These are phyloP conservation scores for Chesias legatella DNA, from an alignment of 2,888 invertebrate species.

Conservation along the genomic window DNA sequence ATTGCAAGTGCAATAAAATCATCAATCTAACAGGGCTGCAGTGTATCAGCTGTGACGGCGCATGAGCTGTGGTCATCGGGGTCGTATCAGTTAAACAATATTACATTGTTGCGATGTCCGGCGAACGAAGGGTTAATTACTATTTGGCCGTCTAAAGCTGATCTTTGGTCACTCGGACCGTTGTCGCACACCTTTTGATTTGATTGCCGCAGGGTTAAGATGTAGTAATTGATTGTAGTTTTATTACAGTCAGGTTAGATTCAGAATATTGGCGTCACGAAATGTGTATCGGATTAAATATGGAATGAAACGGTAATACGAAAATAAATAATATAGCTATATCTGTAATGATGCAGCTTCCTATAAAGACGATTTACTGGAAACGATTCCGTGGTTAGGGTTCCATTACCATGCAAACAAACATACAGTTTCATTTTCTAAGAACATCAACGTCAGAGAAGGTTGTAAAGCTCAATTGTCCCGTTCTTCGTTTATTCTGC, in stretches of 20 bases:
- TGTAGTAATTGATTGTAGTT: slow-evolving; percentile 15
- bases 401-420: no score
- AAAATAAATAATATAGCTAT: no score
- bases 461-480: slow-evolving; percentile 19
- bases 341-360: no score
- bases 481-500: slow-evolving; percentile 23
- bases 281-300: no score
- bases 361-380: no score
- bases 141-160: slow-evolving; percentile 66
- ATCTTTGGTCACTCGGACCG: slow-evolving; percentile 64
- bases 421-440: no score
- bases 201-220: slow-evolving; percentile 35
- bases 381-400: no score
- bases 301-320: no score
- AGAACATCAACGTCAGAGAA: no score
- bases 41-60: slow-evolving; percentile 32
- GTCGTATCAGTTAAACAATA: slow-evolving; percentile 75
- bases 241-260: not conserved
- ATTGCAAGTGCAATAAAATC: not conserved
- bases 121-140: slow-evolving; percentile 66
- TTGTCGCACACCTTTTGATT: slow-evolving; percentile 70
- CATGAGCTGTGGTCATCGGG: slow-evolving; percentile 41
- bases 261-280: no score
- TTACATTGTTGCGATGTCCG: slow-evolving; percentile 67
- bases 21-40: slow-evolving; percentile 22